Percentiles rank a stretch among this genome's conserved stretches.
phyloP scores from a whole-genome alignment of 2,797 vertebrate species.

The Phrynocephalus guinanensis region DNA sequence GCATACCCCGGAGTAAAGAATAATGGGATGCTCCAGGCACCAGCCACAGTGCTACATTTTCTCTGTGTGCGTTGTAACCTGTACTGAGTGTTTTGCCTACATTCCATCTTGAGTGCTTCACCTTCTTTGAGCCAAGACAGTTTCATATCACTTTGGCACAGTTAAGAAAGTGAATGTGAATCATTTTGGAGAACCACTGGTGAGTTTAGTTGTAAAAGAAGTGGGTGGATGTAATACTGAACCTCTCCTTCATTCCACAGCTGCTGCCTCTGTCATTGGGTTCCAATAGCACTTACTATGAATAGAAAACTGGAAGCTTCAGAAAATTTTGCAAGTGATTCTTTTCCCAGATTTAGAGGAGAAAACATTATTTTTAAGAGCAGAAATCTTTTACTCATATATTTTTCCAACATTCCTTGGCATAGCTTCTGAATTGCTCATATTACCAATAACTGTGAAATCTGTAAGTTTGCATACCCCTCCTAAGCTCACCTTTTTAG shows the following conservation, averaged over 20 bases:
- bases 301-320: not conserved
- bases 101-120: not conserved
- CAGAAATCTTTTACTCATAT: not conserved
- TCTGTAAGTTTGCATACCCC: not conserved
- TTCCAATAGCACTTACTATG: not conserved
- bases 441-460: constrained; percentile 16
- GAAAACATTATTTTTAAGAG: not conserved
- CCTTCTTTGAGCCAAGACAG: not conserved
- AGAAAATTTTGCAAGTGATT: constrained; percentile 18
- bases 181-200: not conserved
- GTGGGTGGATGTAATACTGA: not conserved
- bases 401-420: not conserved
- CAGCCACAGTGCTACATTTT: not conserved
- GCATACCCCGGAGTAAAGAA: not conserved
- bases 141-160: not conserved
- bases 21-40: not conserved
- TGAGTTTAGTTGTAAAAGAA: not conserved
- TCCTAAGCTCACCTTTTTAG: not conserved
- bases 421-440: not conserved
- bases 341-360: not conserved
- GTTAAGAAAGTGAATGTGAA: not conserved
- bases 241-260: not conserved
- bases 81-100: constrained; percentile 7
- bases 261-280: not conserved
- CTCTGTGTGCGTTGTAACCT: not conserved